Base-by-base conservation (phyloP, 2,888 invertebrate species). In the Vesta saturnalis region DNA sequence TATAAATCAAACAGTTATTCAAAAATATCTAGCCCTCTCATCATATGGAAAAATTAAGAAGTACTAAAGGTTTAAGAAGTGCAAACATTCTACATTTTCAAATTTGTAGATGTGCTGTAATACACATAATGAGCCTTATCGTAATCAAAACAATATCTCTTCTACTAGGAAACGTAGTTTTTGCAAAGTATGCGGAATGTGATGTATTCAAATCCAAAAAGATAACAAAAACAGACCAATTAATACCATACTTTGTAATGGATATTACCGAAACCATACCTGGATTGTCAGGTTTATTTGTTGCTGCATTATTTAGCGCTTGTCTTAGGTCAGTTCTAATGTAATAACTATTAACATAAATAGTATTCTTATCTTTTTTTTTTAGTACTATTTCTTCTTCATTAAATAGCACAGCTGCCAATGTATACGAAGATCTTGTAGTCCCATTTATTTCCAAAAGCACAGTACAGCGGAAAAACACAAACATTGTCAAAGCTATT, bases 341-440 rank as follows among this genome's bases (percentile, higher is more conserved):
- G n/a, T n/a, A n/a, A n/a, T n/a, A n/a, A n/a, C n/a, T n/a, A n/a
- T n/a, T n/a, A n/a, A n/a, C n/a, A n/a, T n/a, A n/a, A n/a, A n/a
- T n/a, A n/a, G n/a, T n/a, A n/a, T n/a, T n/a, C n/a, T n/a, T n/a
- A n/a, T n/a, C n/a, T n/a, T n/a, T n/a, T n/a, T n/a, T n/a, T 21
- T 83, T 16, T 76, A 91, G 93, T 78, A 93, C 93, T 0, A 85
- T 94, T 15, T 93, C 93, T 3, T 93, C 93, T 0, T 93, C 92
- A 0, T 82, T 93, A 22, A 94, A 94, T 78, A 91, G 92, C 0
- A 87, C 93, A 84, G 89, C 93, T 0, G 92, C 93, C 0, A 91
- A 92, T 0, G 87, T 92, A 1, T 80, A 92, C 14, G 91, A 92
- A 79, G 93, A 93, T 77, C 89, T 92, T 67, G 8, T 49, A 4